Conservation (phyloP, 2,797 vertebrate genomes). For the Haliaeetus vocifer region DNA sequence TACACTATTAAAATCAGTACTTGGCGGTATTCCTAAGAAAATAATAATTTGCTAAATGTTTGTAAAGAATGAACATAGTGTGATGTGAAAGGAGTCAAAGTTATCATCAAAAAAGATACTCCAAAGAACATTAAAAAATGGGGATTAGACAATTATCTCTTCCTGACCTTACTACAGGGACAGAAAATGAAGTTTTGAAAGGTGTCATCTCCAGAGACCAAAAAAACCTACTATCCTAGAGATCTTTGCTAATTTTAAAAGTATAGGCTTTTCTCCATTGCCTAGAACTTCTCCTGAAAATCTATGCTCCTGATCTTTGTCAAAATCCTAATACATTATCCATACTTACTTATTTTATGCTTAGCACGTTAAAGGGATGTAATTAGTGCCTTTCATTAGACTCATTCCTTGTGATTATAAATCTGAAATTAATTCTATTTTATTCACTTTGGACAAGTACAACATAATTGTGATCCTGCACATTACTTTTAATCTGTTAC, state of each 20-base stretch:
- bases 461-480: neutral
- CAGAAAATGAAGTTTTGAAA: neutral
- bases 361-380: neutral
- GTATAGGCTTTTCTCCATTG: neutral
- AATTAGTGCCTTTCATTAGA: conserved; percentile 34
- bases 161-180: neutral
- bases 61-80: neutral
- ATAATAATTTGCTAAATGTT: neutral
- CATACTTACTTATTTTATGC: neutral
- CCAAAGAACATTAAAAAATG: neutral
- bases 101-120: neutral
- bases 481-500: neutral
- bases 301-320: neutral
- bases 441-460: neutral
- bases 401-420: neutral
- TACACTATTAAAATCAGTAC: neutral
- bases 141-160: neutral
- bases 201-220: neutral
- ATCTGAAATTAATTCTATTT: conserved; percentile 28
- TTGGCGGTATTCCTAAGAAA: neutral
- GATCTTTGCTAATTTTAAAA: neutral
- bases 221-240: neutral
- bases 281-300: neutral
- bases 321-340: neutral
- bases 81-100: neutral